Percentiles rank a stretch among this genome's conserved stretches.
Conservation (phyloP, 2,113 vertebrate genomes). For the Stegastes partitus region DNA sequence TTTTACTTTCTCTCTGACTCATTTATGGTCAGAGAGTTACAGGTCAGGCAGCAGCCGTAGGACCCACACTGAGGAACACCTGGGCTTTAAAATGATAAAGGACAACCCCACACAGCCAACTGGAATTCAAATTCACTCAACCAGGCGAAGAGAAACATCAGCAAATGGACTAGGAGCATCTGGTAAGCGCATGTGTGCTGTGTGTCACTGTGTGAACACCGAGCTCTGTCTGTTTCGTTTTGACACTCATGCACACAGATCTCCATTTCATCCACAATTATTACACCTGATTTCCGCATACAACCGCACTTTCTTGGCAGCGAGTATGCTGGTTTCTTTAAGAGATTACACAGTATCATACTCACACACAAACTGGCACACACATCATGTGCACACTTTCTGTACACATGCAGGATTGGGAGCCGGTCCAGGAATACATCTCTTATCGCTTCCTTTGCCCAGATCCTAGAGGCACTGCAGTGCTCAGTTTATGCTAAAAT, state of each 20-base stretch:
- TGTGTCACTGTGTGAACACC: slow-evolving; percentile 8
- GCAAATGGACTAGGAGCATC: slow-evolving; percentile 44
- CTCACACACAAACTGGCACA: slow-evolving; percentile 34
- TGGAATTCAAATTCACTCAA: slow-evolving; percentile 44
- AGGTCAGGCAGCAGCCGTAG: slow-evolving; percentile 52
- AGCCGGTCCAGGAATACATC: slow-evolving; percentile 42
- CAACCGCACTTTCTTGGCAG: slow-evolving; percentile 42
- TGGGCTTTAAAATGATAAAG: slow-evolving; percentile 38
- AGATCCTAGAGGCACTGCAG: slow-evolving; percentile 41
- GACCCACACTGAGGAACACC: slow-evolving; percentile 42
- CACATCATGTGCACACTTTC: background rate
- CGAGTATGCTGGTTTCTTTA: slow-evolving; percentile 53
- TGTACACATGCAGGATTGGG: slow-evolving; percentile 27
- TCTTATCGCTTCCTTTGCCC: slow-evolving; percentile 31
- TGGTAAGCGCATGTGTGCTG: slow-evolving; percentile 45
- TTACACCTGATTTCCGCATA: slow-evolving; percentile 41
- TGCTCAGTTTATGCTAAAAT: slow-evolving; percentile 46
- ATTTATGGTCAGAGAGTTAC: slow-evolving; percentile 43
- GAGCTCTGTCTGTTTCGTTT: slow-evolving; percentile 15
- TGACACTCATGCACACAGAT: slow-evolving; percentile 20
- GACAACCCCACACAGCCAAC: slow-evolving; percentile 40
- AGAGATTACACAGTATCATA: slow-evolving; percentile 64
- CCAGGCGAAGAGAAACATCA: slow-evolving; percentile 41
- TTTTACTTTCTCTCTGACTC: slow-evolving; percentile 11
- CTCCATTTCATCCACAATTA: slow-evolving; percentile 57